Percentiles rank a stretch among this genome's conserved stretches.
Evolutionary conservation across 2,888 invertebrate species (phyloP).

Genomic region (Spisula subtruncata): DNA sequence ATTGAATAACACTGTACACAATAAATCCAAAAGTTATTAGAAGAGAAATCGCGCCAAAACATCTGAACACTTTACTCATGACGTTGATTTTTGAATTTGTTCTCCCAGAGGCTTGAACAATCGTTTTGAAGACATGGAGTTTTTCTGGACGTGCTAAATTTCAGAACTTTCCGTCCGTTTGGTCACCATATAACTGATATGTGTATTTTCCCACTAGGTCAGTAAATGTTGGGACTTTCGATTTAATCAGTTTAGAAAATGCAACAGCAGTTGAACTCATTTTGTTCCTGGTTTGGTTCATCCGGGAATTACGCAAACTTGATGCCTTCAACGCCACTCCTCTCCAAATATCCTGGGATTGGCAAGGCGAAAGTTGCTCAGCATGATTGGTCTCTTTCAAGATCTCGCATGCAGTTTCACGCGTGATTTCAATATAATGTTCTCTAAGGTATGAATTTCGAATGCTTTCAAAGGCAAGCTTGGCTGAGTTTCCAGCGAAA

Average conservation of each 20-base stretch:
- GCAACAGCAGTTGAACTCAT: constrained; percentile 54
- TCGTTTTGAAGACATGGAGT: constrained; percentile 44
- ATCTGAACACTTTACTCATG: constrained; percentile 45
- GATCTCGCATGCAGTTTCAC: constrained; percentile 45
- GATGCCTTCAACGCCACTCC: constrained; percentile 53
- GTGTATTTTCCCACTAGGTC: constrained; percentile 47
- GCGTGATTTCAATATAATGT: constrained; percentile 48
- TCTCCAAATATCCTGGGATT: constrained; percentile 50
- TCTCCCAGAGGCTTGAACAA: constrained; percentile 51
- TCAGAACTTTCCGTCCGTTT: constrained; percentile 7
- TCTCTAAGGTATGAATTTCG: constrained; percentile 45
- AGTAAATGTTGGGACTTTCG: constrained; percentile 47
- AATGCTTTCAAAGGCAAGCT: constrained; percentile 56
- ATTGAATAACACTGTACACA: constrained; percentile 15
- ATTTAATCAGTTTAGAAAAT: constrained; percentile 58
- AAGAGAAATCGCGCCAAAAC: constrained; percentile 37
- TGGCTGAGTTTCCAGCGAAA: constrained; percentile 58
- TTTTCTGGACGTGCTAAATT: neutral
- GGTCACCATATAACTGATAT: neutral
- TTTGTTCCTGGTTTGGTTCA: constrained; percentile 40
- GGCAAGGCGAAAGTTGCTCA: constrained; percentile 54
- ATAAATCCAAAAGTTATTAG: constrained; percentile 51
- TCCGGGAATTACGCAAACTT: constrained; percentile 41
- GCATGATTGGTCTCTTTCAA: constrained; percentile 46
- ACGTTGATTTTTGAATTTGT: constrained; percentile 53